These are phyloP conservation scores for Sinodicranocentrus sp. DNA, from an alignment of 2,888 invertebrate genomes.

Conservation along the genomic window DNA sequence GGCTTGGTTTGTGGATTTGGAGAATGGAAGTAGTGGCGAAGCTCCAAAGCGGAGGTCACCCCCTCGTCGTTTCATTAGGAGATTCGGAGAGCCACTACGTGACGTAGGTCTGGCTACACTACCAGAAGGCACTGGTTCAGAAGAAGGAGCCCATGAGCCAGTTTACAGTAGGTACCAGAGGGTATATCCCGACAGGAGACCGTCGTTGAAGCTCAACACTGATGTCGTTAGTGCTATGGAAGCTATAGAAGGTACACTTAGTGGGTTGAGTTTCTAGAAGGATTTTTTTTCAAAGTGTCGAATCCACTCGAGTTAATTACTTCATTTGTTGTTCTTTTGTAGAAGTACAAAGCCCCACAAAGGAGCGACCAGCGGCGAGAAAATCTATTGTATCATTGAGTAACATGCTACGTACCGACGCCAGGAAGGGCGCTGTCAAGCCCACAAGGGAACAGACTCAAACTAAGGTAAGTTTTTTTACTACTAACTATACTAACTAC, in stretches of 20 bases:
- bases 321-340: slow-evolving; percentile 76
- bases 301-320: too few species aligned
- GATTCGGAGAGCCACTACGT: slow-evolving; percentile 79
- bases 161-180: slow-evolving; percentile 80
- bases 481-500: too few species aligned
- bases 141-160: slow-evolving; percentile 66
- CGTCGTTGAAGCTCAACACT: slow-evolving; percentile 86
- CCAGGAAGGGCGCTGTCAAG: slow-evolving; percentile 11
- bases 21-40: slow-evolving; percentile 83
- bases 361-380: slow-evolving; percentile 80
- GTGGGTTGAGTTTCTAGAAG: too few species aligned
- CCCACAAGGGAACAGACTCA: slow-evolving; percentile 7
- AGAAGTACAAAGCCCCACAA: slow-evolving; percentile 84
- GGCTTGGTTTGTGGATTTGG: slow-evolving; percentile 93
- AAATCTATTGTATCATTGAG: slow-evolving; percentile 63
- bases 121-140: slow-evolving; percentile 85
- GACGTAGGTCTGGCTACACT: slow-evolving; percentile 85
- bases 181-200: slow-evolving; percentile 89
- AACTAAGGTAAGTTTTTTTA: slow-evolving; percentile 13
- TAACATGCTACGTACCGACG: slow-evolving; percentile 46
- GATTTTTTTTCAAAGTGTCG: too few species aligned
- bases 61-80: slow-evolving; percentile 74
- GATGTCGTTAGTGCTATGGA: slow-evolving; percentile 92
- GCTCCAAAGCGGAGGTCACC: slow-evolving; percentile 83
- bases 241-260: slow-evolving; percentile 87